phyloP scores from a whole-genome alignment of 2,888 invertebrate genomes.

The Platycheirus albimanus region DNA sequence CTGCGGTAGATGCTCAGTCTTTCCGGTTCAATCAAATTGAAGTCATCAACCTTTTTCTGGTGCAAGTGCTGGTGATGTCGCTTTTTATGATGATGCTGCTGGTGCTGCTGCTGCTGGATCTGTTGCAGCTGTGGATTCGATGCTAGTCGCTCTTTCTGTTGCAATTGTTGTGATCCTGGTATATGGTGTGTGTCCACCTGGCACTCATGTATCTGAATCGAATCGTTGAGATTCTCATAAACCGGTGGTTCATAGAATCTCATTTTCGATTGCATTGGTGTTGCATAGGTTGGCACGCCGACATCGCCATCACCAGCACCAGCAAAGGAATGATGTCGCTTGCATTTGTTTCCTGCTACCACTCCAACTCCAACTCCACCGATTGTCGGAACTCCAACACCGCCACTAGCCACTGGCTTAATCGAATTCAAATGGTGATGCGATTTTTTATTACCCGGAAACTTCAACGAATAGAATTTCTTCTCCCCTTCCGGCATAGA shows the following conservation, averaged over 20 bases:
- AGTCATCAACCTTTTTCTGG: slow-evolving; percentile 77
- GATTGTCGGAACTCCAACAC: slow-evolving; percentile 44
- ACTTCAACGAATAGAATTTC: slow-evolving; percentile 82
- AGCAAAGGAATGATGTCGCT: slow-evolving; percentile 82
- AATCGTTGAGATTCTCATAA: slow-evolving; percentile 87
- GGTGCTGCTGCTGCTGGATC: slow-evolving; percentile 66
- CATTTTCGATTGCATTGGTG: slow-evolving; percentile 76
- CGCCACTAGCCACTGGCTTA: slow-evolving; percentile 57
- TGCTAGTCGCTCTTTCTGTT: slow-evolving; percentile 54
- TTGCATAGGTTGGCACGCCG: slow-evolving; percentile 50
- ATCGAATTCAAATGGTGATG: slow-evolving; percentile 71
- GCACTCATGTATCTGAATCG: slow-evolving; percentile 86
- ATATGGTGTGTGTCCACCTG: slow-evolving; percentile 77
- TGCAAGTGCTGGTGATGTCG: slow-evolving; percentile 73
- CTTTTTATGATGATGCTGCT: slow-evolving; percentile 69
- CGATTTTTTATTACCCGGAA: slow-evolving; percentile 76
- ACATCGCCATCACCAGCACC: slow-evolving; percentile 81
- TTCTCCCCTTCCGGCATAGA: slow-evolving; percentile 78
- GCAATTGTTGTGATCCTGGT: slow-evolving; percentile 64
- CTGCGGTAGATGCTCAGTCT: slow-evolving; percentile 82
- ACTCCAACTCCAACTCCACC: neutral
- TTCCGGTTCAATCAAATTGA: slow-evolving; percentile 81
- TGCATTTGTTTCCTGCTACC: slow-evolving; percentile 78
- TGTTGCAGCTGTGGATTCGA: slow-evolving; percentile 59
- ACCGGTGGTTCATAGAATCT: slow-evolving; percentile 82